These are phyloP conservation scores for Actinia tenebrosa DNA, from an alignment of 64 coral and sea anemone species.

Conservation along the genomic window DNA sequence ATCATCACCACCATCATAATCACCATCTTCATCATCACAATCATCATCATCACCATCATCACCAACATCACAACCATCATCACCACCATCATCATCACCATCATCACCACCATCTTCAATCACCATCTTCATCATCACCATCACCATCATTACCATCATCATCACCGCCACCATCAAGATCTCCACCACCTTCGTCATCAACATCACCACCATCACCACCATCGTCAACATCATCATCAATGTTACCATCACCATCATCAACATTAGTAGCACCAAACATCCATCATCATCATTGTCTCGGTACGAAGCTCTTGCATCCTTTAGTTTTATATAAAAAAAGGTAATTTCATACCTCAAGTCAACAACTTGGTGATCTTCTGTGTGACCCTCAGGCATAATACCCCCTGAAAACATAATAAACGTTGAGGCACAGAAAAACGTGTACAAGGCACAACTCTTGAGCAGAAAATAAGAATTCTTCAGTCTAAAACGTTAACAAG, in stretches of 20 bases:
- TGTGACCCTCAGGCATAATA: constrained; percentile 72
- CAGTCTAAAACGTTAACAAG: no score
- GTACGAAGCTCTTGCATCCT: no score
- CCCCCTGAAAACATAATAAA: constrained; percentile 35
- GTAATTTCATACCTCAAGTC: constrained; percentile 57
- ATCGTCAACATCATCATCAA: not conserved
- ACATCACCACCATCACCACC: not conserved
- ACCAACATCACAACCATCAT: not conserved
- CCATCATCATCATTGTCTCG: no score
- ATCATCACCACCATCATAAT: not conserved
- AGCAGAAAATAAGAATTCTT: no score
- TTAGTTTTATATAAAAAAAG: not conserved
- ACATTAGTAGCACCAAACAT: not conserved
- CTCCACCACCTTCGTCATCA: not conserved
- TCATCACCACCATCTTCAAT: no score
- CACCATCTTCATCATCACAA: not conserved
- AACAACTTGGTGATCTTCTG: constrained; percentile 72
- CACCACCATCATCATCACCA: not conserved
- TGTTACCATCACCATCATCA: not conserved
- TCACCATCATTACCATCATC: no score
- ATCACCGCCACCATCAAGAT: not conserved
- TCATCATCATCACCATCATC: not conserved
- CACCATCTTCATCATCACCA: no score
- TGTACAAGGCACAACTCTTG: not conserved
- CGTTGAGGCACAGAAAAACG: not conserved